Evolutionary conservation across 2,888 invertebrate genomes (phyloP).

Genomic region (Neoaliturus tenellus): DNA sequence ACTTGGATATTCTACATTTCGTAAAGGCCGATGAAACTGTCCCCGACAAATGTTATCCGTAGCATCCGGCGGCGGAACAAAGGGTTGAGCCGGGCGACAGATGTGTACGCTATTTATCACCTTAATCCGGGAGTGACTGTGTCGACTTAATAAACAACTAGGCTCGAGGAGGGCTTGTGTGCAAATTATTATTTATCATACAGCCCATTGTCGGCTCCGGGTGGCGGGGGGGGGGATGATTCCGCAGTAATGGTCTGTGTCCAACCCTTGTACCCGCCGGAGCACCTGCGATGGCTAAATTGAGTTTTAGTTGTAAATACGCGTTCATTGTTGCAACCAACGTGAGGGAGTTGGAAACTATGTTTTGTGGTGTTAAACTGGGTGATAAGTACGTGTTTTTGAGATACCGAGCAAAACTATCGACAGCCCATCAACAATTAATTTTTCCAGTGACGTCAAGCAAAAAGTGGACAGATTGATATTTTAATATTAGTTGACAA

Average conservation of each 20-base stretch:
- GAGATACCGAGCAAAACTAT: no score
- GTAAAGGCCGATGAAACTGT: no score
- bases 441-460: no score
- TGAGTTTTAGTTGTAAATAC: conserved; percentile 15
- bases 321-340: background rate
- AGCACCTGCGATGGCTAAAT: conserved; percentile 9
- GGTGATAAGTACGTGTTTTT: no score
- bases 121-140: background rate
- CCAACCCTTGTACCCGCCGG: background rate
- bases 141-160: conserved; percentile 42
- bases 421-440: no score
- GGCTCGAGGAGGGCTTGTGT: background rate
- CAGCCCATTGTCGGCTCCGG: conserved; percentile 9
- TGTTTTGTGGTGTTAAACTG: no score
- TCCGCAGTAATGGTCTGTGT: conserved; percentile 23
- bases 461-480: no score
- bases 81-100: conserved; percentile 5
- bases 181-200: conserved; percentile 47
- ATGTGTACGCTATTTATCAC: conserved; percentile 9
- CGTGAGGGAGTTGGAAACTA: background rate
- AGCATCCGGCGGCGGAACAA: background rate
- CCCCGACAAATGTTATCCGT: no score
- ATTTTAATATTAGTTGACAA: no score
- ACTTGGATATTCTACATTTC: no score
- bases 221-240: conserved; percentile 19